Evolutionary conservation across 2,797 vertebrate genomes (phyloP).

Genomic region (Gymnocypris eckloni): DNA sequence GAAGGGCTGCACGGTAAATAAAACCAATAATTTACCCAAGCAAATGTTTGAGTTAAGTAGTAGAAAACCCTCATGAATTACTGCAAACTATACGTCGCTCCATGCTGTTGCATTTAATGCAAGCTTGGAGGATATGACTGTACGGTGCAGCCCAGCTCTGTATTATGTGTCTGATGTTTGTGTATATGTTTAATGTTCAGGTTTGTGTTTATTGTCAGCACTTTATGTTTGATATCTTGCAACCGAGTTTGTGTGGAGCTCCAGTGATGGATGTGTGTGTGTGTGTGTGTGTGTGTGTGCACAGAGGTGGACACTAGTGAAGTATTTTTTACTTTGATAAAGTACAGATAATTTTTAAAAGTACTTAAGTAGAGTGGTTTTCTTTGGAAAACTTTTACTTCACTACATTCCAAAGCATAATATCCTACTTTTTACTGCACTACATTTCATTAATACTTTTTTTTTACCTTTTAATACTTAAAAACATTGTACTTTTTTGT

Average conservation of each 20-base stretch:
- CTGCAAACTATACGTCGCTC: not conserved
- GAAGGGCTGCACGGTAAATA: slow-evolving; percentile 8
- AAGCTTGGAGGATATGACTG: not conserved
- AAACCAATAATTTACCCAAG: not conserved
- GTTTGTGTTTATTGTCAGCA: slow-evolving; percentile 54
- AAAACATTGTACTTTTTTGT: too few species aligned
- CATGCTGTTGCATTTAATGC: not conserved
- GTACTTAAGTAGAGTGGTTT: not conserved
- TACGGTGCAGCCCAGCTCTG: slow-evolving; percentile 9
- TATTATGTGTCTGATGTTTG: slow-evolving; percentile 20
- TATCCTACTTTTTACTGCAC: not conserved
- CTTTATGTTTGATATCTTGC: slow-evolving; percentile 58
- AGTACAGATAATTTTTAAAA: too few species aligned
- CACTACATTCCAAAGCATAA: too few species aligned
- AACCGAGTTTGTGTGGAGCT: not conserved
- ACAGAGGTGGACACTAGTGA: not conserved
- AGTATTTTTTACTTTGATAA: too few species aligned
- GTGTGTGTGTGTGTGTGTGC: slow-evolving; percentile 18
- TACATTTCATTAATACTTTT: too few species aligned
- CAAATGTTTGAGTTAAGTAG: not conserved
- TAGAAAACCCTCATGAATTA: not conserved
- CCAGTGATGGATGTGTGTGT: slow-evolving; percentile 4
- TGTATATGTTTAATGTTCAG: slow-evolving; percentile 12
- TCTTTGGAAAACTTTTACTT: not conserved
- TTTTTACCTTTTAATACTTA: too few species aligned